These are phyloP conservation scores for Antedon mediterranea DNA, from an alignment of 53 echinoderm and acorn worm species.

Conservation along the genomic window DNA sequence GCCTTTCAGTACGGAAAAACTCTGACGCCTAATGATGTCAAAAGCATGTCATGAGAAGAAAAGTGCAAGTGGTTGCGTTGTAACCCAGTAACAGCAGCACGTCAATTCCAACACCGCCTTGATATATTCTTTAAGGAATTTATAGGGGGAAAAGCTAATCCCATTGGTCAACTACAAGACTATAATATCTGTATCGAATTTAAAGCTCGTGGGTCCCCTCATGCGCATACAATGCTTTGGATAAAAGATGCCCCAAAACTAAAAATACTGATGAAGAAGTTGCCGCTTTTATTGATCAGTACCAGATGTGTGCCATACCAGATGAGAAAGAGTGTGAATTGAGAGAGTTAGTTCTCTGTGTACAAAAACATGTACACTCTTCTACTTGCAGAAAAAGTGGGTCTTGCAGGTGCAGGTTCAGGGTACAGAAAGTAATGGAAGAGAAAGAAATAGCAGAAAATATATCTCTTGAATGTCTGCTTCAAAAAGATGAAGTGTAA, in stretches of 20 bases:
- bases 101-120: conserved; percentile 24
- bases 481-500: no score
- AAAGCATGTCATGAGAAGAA: conserved; percentile 16
- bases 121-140: conserved; percentile 20
- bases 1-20: conserved; percentile 12
- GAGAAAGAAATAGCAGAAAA: conserved; percentile 10
- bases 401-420: conserved; percentile 22
- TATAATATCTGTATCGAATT: conserved; percentile 22
- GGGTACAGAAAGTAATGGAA: conserved; percentile 11
- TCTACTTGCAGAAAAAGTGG: conserved; percentile 16
- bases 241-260: conserved; percentile 22
- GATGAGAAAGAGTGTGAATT: conserved; percentile 9
- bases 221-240: conserved; percentile 28
- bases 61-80: conserved; percentile 16
- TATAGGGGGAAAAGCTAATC: conserved; percentile 8
- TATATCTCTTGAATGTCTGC: no score
- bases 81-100: conserved; percentile 34
- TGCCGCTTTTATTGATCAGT: conserved; percentile 17
- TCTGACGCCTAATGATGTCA: conserved; percentile 17
- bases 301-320: conserved; percentile 21
- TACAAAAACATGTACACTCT: conserved; percentile 30
- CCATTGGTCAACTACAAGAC: conserved; percentile 17
- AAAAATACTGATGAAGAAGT: conserved; percentile 14
- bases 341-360: conserved; percentile 7
- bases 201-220: conserved; percentile 28